These are phyloP conservation scores for Mesorhabditis sp. DNA, from an alignment of 2,888 invertebrate species.

Conservation along the genomic window DNA sequence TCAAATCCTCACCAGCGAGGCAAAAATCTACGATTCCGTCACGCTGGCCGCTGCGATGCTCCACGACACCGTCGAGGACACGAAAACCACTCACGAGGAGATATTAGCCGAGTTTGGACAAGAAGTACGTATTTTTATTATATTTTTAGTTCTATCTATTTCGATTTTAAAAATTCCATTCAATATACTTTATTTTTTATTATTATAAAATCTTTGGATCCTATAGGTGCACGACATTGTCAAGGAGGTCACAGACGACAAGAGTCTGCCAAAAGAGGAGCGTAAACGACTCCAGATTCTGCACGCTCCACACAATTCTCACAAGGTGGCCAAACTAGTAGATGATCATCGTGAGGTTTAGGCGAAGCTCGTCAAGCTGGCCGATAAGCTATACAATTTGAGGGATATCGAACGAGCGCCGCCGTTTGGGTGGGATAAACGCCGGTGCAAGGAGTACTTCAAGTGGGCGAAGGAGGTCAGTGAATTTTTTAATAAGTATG, in stretches of 20 bases:
- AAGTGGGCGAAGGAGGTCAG: conserved; percentile 43
- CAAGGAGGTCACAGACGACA: conserved; percentile 68
- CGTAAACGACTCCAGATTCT: conserved; percentile 63
- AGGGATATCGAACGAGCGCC: conserved; percentile 68
- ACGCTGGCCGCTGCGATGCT: conserved; percentile 71
- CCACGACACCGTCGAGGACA: conserved; percentile 82
- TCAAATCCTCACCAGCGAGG: conserved; percentile 58
- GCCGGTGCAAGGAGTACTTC: conserved; percentile 49
- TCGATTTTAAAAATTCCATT: neutral
- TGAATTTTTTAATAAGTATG: neutral
- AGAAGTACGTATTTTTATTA: conserved; percentile 24
- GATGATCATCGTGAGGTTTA: conserved; percentile 45
- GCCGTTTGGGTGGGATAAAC: conserved; percentile 49
- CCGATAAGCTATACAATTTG: conserved; percentile 79
- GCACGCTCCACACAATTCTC: conserved; percentile 36
- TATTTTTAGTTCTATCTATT: neutral
- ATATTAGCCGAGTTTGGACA: conserved; percentile 64
- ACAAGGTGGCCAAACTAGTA: conserved; percentile 24
- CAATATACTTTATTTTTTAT: neutral
- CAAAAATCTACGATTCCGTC: conserved; percentile 45
- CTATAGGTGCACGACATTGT: conserved; percentile 27
- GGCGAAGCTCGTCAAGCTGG: conserved; percentile 76
- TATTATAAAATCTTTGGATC: neutral
- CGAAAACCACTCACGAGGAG: conserved; percentile 67
- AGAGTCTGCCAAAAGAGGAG: conserved; percentile 67